Base-by-base conservation (phyloP, 2,113 vertebrate genomes). In the Tylochromis polylepis region DNA sequence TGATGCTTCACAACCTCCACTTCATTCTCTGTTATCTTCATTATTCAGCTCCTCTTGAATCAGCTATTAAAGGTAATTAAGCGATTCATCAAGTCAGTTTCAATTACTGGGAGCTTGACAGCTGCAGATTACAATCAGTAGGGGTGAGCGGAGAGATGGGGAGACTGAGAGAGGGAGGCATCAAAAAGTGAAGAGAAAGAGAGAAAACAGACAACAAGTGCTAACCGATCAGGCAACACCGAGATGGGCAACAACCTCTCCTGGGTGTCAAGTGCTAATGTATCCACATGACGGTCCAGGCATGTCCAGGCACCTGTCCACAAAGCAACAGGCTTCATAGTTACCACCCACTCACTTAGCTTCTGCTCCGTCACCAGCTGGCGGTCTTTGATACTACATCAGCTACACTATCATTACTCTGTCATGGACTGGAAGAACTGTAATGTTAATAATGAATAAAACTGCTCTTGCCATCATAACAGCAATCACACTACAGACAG, bases 21-120 rank as follows among this genome's bases (percentile, higher is more conserved):
- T 95, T 94, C 95, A 93, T 92, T 81, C 88, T 88, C 93, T 90
- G 96, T 97, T 97, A 97, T 97, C 97, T 97, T 97, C 96, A 95
- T 97, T 96, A 95, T 96, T 97, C 97, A 97, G 96, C 95, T 97
- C 96, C 95, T 95, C 94, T 97, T 96, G 95, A 97, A 96, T 97
- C 96, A 97, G 97, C 97, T 97, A 97, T 97, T 97, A 97, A 96
- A 96, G 96, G 96, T 97, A 98, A 98, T 97, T 97, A 97, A 98
- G 97, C 96, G 96, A 98, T 98, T 98, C 96, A 98, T 98, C 97
- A 98, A 97, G 97, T 95, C 97, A 95, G 97, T 98, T 97, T 97
- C 97, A 98, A 98, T 98, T 98, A 97, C 97, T 95, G 89, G 96
- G 96, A 96, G 95, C 95, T 93, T 97, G 97, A 97, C 98, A 98